Conservation (phyloP, 2,888 invertebrate species). For the Amaurobius ferox region DNA sequence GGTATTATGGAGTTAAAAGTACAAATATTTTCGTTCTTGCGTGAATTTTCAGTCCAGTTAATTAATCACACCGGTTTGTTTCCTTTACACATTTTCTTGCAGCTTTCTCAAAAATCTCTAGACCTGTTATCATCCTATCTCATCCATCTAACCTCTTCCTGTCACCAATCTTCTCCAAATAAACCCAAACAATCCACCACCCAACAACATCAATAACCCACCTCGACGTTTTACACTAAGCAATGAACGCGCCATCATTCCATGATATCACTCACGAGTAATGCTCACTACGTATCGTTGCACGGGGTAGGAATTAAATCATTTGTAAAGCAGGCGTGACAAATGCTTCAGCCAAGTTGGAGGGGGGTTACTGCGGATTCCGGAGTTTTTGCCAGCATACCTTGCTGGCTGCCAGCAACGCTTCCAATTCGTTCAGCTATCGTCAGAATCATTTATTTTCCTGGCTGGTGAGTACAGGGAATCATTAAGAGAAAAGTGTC, state of each 20-base stretch:
- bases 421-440: conserved; percentile 66
- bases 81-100: no score
- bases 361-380: conserved; percentile 18
- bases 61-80: no score
- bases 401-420: conserved; percentile 49
- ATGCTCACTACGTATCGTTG: conserved; percentile 8
- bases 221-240: conserved; percentile 7
- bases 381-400: conserved; percentile 61
- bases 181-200: neutral
- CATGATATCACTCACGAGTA: neutral
- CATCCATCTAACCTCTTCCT: neutral
- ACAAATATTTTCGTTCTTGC: no score
- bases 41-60: no score
- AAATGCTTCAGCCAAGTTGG: conserved; percentile 48
- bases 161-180: neutral
- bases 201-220: conserved; percentile 3
- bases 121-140: neutral
- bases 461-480: neutral
- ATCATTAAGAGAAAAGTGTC: conserved; percentile 8
- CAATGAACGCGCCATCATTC: conserved; percentile 6
- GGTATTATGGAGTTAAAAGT: no score
- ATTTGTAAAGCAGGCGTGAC: conserved; percentile 67
- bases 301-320: conserved; percentile 21
- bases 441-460: conserved; percentile 63
- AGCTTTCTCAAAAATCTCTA: neutral